These are phyloP conservation scores for Anastatus disparis DNA, from an alignment of 1,140 invertebrate species.

Conservation along the genomic window DNA sequence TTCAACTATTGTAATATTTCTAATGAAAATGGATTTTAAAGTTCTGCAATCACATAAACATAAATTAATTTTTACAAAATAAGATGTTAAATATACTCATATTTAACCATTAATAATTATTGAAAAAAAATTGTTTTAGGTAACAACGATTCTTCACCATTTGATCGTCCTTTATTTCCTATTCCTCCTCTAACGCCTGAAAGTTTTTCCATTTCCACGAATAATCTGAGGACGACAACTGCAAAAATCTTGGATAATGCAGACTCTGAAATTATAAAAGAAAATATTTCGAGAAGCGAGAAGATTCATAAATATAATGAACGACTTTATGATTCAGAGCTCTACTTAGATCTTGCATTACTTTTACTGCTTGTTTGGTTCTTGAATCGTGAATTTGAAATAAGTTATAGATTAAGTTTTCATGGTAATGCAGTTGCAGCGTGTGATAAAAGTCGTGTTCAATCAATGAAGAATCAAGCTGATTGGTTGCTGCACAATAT, in stretches of 20 bases:
- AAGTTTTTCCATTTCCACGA: not conserved
- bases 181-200: conserved; percentile 11
- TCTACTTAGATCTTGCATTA: conserved; percentile 83
- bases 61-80: no score
- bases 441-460: conserved; percentile 83
- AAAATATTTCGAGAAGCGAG: not conserved
- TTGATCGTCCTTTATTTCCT: conserved; percentile 8
- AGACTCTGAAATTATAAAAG: not conserved
- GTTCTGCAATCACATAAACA: no score
- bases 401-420: conserved; percentile 92
- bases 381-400: conserved; percentile 93
- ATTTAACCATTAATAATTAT: no score
- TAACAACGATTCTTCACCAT: conserved; percentile 15
- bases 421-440: conserved; percentile 91
- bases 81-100: no score
- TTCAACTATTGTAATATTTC: no score
- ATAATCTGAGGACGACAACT: not conserved
- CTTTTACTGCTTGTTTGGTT: conserved; percentile 89
- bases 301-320: conserved; percentile 50
- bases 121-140: no score
- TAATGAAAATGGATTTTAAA: no score
- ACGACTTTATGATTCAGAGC: conserved; percentile 75
- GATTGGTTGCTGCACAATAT: conserved; percentile 97
- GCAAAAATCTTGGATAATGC: not conserved
- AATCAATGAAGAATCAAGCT: conserved; percentile 92